phyloP scores from a whole-genome alignment of 2,888 invertebrate genomes.

The Lutraria lutraria region DNA sequence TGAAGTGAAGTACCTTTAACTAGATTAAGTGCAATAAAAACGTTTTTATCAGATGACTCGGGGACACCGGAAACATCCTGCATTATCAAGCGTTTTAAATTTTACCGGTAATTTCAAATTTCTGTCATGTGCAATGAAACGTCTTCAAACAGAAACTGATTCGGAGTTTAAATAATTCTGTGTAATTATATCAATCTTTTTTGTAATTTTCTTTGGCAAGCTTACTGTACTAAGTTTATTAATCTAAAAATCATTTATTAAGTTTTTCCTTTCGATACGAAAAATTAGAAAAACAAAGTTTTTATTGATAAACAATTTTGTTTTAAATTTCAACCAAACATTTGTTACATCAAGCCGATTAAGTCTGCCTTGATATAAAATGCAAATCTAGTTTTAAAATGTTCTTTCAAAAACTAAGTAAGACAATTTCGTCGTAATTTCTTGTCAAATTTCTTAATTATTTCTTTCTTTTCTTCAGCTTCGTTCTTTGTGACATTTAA shows the following conservation, averaged over 20 bases:
- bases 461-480: constrained; percentile 14
- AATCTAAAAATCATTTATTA: no score
- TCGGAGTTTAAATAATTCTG: no score
- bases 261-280: no score
- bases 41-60: constrained; percentile 17
- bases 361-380: no score
- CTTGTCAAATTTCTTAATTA: background rate
- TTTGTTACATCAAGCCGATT: background rate
- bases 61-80: constrained; percentile 46
- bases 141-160: background rate
- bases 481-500: constrained; percentile 7
- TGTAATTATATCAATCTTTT: no score
- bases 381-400: no score
- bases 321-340: background rate
- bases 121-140: constrained; percentile 41
- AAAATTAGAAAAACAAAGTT: no score
- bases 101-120: constrained; percentile 69
- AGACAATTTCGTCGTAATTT: background rate
- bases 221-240: no score
- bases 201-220: no score
- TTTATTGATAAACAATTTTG: background rate
- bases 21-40: constrained; percentile 42
- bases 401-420: background rate
- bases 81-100: constrained; percentile 55
- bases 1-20: constrained; percentile 28